Evolutionary conservation across 2,888 invertebrate genomes (phyloP).

Genomic region (Drosophila algonquin): DNA sequence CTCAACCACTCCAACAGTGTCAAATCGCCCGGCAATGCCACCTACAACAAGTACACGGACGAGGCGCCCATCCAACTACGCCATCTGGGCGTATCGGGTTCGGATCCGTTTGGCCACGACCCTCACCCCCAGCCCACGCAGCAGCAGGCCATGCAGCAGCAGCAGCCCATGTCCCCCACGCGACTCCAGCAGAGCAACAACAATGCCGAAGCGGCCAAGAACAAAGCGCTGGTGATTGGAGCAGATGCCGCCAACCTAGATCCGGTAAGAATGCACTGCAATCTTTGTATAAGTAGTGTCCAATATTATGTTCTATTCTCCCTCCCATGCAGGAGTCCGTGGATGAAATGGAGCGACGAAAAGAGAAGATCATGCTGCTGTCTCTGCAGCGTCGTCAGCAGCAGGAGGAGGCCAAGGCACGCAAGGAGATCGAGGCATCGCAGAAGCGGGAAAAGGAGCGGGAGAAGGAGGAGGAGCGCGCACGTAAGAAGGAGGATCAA

Average conservation of each 20-base stretch:
- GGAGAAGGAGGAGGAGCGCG: conserved; percentile 89
- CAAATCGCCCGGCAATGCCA: conserved; percentile 74
- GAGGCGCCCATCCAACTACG: conserved; percentile 81
- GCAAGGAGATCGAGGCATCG: conserved; percentile 92
- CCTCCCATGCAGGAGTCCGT: conserved; percentile 87
- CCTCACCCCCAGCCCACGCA: conserved; percentile 80
- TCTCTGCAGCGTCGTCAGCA: conserved; percentile 95
- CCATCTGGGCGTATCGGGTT: conserved; percentile 65
- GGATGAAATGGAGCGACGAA: conserved; percentile 96
- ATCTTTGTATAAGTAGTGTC: neutral
- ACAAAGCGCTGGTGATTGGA: conserved; percentile 87
- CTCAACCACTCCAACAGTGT: conserved; percentile 56
- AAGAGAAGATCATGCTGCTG: conserved; percentile 94
- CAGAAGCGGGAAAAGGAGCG: conserved; percentile 91
- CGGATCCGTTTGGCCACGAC: conserved; percentile 54
- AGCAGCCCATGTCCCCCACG: conserved; percentile 75
- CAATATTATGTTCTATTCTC: neutral
- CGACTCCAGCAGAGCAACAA: conserved; percentile 73
- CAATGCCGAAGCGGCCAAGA: conserved; percentile 83
- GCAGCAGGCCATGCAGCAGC: conserved; percentile 57
- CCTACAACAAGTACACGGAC: conserved; percentile 83
- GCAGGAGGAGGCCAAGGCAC: conserved; percentile 93
- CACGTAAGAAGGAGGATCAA: conserved; percentile 92
- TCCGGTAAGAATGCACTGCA: conserved; percentile 85
- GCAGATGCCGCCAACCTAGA: conserved; percentile 88